Conservation (phyloP, 2,113 vertebrate species). For the Mugil cephalus region DNA sequence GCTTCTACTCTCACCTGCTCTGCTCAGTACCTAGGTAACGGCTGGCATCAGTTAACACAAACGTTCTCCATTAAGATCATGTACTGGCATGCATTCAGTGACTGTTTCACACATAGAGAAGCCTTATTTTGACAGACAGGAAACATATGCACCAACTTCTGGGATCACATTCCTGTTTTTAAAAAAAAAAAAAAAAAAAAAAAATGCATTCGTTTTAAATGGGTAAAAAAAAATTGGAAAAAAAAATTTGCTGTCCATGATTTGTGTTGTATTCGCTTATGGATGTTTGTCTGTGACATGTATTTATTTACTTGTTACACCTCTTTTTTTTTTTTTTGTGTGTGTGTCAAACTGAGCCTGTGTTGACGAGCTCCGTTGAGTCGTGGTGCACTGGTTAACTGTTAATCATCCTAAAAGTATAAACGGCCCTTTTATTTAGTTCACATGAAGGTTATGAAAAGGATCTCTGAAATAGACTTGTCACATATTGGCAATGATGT, state of each 20-base stretch:
- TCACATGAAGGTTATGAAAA: constrained; percentile 14
- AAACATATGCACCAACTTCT: constrained; percentile 34
- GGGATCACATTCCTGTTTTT: constrained; percentile 38
- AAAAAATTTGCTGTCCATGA: constrained; percentile 31
- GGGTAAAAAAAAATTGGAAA: not conserved
- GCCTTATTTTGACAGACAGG: constrained; percentile 14
- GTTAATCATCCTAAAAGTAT: constrained; percentile 23
- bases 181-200: constrained; percentile 15
- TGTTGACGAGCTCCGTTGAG: constrained; percentile 49
- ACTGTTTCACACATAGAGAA: constrained; percentile 18
- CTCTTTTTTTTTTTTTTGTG: not conserved
- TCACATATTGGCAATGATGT: constrained; percentile 21
- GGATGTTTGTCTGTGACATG: constrained; percentile 50
- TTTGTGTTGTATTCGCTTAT: constrained; percentile 59
- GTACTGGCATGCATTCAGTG: not conserved
- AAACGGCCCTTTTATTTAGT: not conserved
- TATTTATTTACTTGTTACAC: constrained; percentile 74
- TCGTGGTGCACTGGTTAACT: constrained; percentile 52
- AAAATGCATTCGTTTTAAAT: constrained; percentile 8
- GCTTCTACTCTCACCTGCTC: constrained; percentile 24
- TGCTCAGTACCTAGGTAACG: constrained; percentile 11
- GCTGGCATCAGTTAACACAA: constrained; percentile 24
- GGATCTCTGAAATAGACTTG: constrained; percentile 2
- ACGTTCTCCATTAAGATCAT: constrained; percentile 16
- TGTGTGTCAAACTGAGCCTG: constrained; percentile 68